Conservation (phyloP, 2,888 invertebrate genomes). For the Ophion slaviceki region DNA sequence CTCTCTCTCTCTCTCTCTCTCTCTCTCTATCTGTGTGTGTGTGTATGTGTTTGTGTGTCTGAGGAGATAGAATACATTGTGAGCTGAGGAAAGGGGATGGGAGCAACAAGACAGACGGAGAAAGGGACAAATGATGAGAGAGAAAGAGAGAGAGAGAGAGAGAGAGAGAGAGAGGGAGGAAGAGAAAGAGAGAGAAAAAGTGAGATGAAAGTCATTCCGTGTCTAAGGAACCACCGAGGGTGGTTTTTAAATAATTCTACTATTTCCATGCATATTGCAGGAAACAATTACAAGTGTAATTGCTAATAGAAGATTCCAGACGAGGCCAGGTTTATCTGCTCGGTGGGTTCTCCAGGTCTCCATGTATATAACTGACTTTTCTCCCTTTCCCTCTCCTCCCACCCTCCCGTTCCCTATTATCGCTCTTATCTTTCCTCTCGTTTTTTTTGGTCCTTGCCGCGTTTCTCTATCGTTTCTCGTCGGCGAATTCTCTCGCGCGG, state of each 20-base stretch:
- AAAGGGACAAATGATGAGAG: conserved; percentile 66
- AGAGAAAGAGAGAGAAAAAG: conserved; percentile 55
- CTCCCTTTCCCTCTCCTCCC: conserved; percentile 63
- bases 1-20: neutral
- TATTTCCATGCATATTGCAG: conserved; percentile 84
- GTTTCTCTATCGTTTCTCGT: conserved; percentile 47
- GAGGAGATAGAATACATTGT: conserved; percentile 40
- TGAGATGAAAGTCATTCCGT: conserved; percentile 68
- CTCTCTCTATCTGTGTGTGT: neutral
- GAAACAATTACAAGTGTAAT: conserved; percentile 84
- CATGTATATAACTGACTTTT: conserved; percentile 57
- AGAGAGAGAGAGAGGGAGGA: conserved; percentile 67
- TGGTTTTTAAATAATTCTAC: conserved; percentile 83
- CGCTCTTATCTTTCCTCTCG: conserved; percentile 57
- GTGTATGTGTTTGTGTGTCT: conserved; percentile 11
- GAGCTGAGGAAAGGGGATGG: conserved; percentile 34
- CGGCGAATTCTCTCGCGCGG: conserved; percentile 66
- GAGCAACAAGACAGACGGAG: conserved; percentile 65
- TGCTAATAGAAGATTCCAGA: conserved; percentile 84
- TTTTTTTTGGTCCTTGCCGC: conserved; percentile 52
- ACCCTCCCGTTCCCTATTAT: conserved; percentile 55
- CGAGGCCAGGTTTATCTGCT: conserved; percentile 82
- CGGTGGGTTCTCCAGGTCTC: conserved; percentile 74
- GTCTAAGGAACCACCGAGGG: conserved; percentile 70
- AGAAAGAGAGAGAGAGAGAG: conserved; percentile 57